These are phyloP conservation scores for Nomada fucata DNA, from an alignment of 2,888 invertebrate species.

Conservation along the genomic window DNA sequence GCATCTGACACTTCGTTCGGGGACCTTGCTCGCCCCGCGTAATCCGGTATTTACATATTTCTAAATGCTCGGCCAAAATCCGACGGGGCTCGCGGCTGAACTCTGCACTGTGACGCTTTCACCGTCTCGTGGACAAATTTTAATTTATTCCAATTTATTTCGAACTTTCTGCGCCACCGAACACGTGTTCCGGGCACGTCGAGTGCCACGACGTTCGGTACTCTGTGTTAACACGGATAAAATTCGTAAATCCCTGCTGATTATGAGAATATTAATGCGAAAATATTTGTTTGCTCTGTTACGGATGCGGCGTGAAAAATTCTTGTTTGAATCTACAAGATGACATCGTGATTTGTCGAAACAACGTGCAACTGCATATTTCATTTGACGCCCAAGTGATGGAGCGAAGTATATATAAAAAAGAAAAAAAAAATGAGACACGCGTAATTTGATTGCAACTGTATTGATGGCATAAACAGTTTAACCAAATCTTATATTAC, in stretches of 20 bases:
- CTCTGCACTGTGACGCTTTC: neutral
- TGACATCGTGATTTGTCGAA: neutral
- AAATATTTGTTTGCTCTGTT: neutral
- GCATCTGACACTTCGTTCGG: constrained; percentile 49
- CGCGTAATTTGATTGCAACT: too few relatives aligned
- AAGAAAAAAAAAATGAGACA: neutral
- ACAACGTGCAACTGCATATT: neutral
- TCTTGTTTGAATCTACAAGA: neutral
- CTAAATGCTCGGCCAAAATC: constrained; percentile 24
- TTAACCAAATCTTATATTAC: too few relatives aligned
- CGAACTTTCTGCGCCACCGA: too few relatives aligned
- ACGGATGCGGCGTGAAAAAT: neutral
- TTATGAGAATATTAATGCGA: neutral
- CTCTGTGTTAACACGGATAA: too few relatives aligned
- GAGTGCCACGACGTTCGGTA: too few relatives aligned
- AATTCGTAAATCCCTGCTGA: too few relatives aligned
- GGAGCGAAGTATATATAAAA: neutral
- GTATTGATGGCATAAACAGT: too few relatives aligned
- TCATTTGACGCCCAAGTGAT: neutral
- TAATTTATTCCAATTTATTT: neutral
- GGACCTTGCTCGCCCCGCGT: constrained; percentile 57
- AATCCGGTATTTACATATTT: constrained; percentile 68
- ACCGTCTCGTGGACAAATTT: neutral
- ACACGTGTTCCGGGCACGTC: too few relatives aligned
- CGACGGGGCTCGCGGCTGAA: constrained; percentile 7